These are phyloP conservation scores for Calephelis nemesis DNA, from an alignment of 1,140 invertebrate species.

Conservation along the genomic window DNA sequence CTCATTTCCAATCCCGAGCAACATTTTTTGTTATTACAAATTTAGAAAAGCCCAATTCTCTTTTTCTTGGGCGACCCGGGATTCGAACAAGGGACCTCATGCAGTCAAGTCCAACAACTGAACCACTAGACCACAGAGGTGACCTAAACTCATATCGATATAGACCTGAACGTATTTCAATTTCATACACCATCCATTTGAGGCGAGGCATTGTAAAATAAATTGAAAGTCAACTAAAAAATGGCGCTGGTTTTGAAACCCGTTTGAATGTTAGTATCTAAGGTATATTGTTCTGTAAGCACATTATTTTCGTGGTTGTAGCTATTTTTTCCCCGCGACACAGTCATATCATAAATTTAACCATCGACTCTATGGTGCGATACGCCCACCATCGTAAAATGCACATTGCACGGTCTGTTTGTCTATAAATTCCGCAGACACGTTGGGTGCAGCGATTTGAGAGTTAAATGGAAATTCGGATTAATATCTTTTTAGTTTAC, in stretches of 20 bases:
- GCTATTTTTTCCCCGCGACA: conserved; percentile 38
- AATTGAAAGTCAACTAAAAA: conserved; percentile 19
- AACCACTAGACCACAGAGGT: no score
- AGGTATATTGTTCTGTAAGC: conserved; percentile 25
- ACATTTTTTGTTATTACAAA: no score
- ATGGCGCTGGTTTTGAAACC: conserved; percentile 6
- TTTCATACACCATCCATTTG: conserved; percentile 8
- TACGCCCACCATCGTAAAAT: conserved; percentile 54
- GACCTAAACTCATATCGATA: no score
- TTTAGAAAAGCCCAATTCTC: no score
- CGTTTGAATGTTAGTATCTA: conserved; percentile 12
- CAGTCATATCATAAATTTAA: conserved; percentile 56
- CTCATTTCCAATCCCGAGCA: no score
- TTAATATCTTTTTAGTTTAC: conserved; percentile 12
- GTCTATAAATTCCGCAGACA: conserved; percentile 41
- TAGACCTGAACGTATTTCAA: neutral
- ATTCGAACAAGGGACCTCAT: no score
- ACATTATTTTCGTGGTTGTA: conserved; percentile 30
- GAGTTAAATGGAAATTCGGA: conserved; percentile 28
- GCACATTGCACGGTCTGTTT: conserved; percentile 55
- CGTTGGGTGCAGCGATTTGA: conserved; percentile 27
- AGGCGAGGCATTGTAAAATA: conserved; percentile 13
- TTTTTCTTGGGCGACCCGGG: no score
- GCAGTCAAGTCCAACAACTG: no score
- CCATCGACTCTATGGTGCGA: conserved; percentile 42